These are phyloP conservation scores for Nebria brevicollis DNA, from an alignment of 2,888 invertebrate species.

Conservation along the genomic window DNA sequence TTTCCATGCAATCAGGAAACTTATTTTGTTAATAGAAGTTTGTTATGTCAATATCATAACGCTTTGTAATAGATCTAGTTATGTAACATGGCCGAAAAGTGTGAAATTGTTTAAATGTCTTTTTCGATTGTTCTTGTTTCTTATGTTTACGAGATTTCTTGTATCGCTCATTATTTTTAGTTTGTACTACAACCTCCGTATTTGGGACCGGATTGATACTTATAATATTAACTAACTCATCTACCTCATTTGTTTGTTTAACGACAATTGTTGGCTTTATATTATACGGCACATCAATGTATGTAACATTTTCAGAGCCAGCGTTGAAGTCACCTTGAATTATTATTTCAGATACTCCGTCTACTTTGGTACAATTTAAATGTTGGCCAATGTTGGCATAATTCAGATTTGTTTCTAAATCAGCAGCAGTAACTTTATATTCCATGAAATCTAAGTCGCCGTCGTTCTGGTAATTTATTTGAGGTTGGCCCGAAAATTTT, in stretches of 20 bases:
- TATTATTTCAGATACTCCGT: background rate
- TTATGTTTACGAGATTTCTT: background rate
- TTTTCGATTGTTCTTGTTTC: background rate
- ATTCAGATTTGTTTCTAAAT: background rate
- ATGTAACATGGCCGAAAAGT: background rate
- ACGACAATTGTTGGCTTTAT: background rate
- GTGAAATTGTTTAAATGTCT: background rate
- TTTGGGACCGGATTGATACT: background rate
- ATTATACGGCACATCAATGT: background rate
- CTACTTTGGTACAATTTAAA: background rate
- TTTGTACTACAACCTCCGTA: background rate
- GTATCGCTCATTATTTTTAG: background rate
- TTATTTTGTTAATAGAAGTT: background rate
- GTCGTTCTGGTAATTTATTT: background rate
- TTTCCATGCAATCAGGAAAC: background rate
- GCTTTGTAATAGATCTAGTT: background rate
- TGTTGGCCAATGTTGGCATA: background rate
- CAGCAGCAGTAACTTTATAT: background rate
- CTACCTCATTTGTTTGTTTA: background rate
- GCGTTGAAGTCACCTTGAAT: background rate
- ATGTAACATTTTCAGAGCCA: background rate
- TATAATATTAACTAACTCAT: background rate
- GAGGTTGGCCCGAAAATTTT: background rate
- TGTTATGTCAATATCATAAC: background rate
- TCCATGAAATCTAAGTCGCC: background rate